A percentile compares a stretch with the other conserved stretches of the same genome.
These are phyloP conservation scores for Agonopterix heracliana DNA, from an alignment of 2,888 invertebrate genomes.

Conservation along the genomic window DNA sequence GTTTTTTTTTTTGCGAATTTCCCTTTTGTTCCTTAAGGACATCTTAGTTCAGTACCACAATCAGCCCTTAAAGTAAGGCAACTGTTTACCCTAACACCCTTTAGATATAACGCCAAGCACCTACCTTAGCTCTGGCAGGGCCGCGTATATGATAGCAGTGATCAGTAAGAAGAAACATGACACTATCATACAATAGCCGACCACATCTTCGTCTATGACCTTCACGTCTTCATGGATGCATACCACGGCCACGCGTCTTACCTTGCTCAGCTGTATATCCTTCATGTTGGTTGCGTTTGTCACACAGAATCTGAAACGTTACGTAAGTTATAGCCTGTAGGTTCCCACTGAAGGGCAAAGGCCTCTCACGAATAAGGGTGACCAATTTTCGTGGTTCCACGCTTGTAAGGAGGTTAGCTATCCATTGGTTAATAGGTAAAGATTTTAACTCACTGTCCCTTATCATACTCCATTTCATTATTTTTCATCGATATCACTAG, in stretches of 20 bases:
- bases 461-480: conserved; percentile 12
- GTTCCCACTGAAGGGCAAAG: too few relatives aligned
- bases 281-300: conserved; percentile 25
- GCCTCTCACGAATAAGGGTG: background rate
- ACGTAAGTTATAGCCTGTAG: too few relatives aligned
- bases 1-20: too few relatives aligned
- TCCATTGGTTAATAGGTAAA: too few relatives aligned
- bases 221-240: conserved; percentile 28
- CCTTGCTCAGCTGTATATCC: conserved; percentile 20
- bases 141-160: conserved; percentile 42
- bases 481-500: conserved; percentile 15
- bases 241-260: conserved; percentile 20
- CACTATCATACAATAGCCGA: conserved; percentile 47
- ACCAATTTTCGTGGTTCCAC: background rate
- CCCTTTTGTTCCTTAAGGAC: too few relatives aligned
- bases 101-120: too few relatives aligned
- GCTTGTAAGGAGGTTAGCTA: too few relatives aligned
- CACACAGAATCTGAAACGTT: conserved; percentile 39
- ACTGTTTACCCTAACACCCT: too few relatives aligned
- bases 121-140: conserved; percentile 49
- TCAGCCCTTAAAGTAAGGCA: too few relatives aligned
- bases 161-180: conserved; percentile 46
- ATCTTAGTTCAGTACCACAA: too few relatives aligned
- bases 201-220: conserved; percentile 27
- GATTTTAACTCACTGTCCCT: too few relatives aligned